Base-by-base conservation (phyloP, 2,888 invertebrate genomes). In the Clunio marinus region DNA sequence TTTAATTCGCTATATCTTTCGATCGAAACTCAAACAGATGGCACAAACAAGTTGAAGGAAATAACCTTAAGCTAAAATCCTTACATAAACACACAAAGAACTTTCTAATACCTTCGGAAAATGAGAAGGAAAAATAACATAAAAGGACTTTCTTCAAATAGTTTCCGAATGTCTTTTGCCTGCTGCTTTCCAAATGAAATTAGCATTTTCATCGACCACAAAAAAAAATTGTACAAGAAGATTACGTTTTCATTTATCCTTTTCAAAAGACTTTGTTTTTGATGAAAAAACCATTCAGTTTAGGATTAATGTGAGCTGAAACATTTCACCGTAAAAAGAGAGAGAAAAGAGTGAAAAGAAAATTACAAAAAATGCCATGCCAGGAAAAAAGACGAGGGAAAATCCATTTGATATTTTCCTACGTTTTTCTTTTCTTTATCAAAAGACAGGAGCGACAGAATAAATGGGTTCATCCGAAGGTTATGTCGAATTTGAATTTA, bases 141-240 rank as follows among this genome's bases (percentile, higher is more conserved):
- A 15, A 10, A 32, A 32, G n/a, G 10, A 32, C 32, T 32, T 41
- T 41, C 2, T n/a, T 3, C 4, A 41, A 41, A 41, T 41, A 41
- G 41, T 41, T 41, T 41, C 15, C 41, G n/a, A 41, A 41, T 32
- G 15, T 41, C 41, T 10, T 32, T 10, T 15, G n/a, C 41, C 15
- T 41, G 15, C 41, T n/a, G 10, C 41, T 5, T 2, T 41, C 10
- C 41, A 10, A 2, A n/a, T n/a, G 15, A n/a, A 41, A 41, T 41
- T 41, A 41, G 41, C 41, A 41, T 41, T 41, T 41, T 41, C 41
- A 41, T 41, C n/a, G 41, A n/a, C 41, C 41, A 41, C 41, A 5
- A 41, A 41, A 41, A 41, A 15, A n/a, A n/a, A n/a, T n/a, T n/a
- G n/a, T n/a, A n/a, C n/a, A n/a, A 10, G 41, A 32, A 32, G 41